Evolutionary conservation across 2,888 invertebrate species (phyloP).

Genomic region (Yponomeuta plumbellus): DNA sequence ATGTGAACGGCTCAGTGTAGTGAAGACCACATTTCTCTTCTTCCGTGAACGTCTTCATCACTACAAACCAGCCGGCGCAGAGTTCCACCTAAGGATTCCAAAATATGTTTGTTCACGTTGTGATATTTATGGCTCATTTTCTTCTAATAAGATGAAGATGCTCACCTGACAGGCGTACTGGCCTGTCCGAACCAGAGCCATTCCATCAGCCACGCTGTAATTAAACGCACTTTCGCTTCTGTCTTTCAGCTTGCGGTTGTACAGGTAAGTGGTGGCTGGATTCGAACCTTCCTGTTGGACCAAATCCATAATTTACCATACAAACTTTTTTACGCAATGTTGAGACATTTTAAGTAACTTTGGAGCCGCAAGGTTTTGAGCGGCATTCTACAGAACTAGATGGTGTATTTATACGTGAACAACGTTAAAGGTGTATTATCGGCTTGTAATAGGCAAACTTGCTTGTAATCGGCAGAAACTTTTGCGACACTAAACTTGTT

Average conservation of each 20-base stretch:
- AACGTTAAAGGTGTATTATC: too few species aligned
- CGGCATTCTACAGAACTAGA: too few species aligned
- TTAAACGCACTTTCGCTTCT: slow-evolving; percentile 4
- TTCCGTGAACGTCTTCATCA: slow-evolving; percentile 78
- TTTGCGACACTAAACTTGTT: too few species aligned
- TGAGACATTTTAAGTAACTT: too few species aligned
- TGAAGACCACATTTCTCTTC: slow-evolving; percentile 78
- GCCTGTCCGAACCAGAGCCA: slow-evolving; percentile 5
- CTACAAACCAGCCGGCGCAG: slow-evolving; percentile 76
- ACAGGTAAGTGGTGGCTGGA: slow-evolving; percentile 4
- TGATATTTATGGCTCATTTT: not conserved
- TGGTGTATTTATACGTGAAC: too few species aligned
- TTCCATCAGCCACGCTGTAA: slow-evolving; percentile 7
- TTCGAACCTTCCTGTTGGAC: not conserved
- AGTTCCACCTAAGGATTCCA: slow-evolving; percentile 61
- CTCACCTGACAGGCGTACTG: slow-evolving; percentile 13
- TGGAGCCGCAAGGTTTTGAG: too few species aligned
- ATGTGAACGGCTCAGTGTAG: slow-evolving; percentile 75
- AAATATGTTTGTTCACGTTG: not conserved
- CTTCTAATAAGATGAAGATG: too few species aligned
- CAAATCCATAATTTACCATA: not conserved
- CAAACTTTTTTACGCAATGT: too few species aligned
- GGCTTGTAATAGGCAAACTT: too few species aligned
- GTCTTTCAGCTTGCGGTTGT: not conserved
- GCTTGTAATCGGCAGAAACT: too few species aligned